These are phyloP conservation scores for Sander lucioperca DNA, from an alignment of 2,113 vertebrate species.

Conservation along the genomic window DNA sequence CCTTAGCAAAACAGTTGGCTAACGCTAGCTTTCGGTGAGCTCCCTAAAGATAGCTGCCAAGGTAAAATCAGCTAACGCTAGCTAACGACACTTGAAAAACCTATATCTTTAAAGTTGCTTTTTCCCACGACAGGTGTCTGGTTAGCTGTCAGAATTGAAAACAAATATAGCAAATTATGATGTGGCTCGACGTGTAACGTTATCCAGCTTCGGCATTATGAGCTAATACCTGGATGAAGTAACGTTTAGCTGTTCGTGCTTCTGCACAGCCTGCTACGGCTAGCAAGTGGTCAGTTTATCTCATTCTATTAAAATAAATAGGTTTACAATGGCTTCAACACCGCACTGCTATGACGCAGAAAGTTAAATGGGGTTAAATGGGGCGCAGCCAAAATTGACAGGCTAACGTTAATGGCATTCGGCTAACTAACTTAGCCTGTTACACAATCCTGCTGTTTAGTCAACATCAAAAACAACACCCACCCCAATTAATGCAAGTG, in stretches of 20 bases:
- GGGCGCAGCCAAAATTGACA: neutral
- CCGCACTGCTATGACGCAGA: neutral
- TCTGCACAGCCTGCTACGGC: neutral
- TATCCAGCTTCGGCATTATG: neutral
- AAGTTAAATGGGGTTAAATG: neutral
- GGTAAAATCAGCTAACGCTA: neutral
- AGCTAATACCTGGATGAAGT: constrained; percentile 3
- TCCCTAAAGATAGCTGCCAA: constrained; percentile 44
- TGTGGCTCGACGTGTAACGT: neutral
- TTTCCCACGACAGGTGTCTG: fast-evolving
- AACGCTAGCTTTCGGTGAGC: constrained; percentile 49
- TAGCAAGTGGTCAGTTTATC: neutral
- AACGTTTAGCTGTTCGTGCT: neutral
- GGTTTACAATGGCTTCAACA: neutral
- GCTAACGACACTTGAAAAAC: neutral
- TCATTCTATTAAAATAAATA: neutral
- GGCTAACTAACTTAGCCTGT: constrained; percentile 39
- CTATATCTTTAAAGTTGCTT: neutral
- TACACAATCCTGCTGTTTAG: constrained; percentile 41
- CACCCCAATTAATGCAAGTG: too few relatives aligned
- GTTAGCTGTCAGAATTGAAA: neutral
- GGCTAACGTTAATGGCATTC: neutral
- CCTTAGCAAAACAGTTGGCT: neutral
- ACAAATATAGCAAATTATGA: neutral
- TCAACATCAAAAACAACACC: neutral